A percentile compares a stretch with the other conserved stretches of the same genome.
Conservation (phyloP, 1,140 invertebrate species). For the Ladona fulva region DNA sequence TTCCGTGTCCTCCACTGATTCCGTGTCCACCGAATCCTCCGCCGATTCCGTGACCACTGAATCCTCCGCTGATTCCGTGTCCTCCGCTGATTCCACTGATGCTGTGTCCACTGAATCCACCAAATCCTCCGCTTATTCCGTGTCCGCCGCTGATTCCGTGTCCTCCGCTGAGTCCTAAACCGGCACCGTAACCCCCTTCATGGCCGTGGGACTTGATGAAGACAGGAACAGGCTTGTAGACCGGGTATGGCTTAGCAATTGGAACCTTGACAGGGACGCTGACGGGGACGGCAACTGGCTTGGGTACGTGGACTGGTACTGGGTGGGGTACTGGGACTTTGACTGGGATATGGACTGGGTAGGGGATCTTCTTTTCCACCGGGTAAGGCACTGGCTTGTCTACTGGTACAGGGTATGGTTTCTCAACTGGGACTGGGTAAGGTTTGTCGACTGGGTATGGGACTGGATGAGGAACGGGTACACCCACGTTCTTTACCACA, state of each 20-base stretch:
- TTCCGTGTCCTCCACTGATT: too few relatives aligned
- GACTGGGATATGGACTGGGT: constrained; percentile 16
- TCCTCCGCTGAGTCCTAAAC: too few relatives aligned
- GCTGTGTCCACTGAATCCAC: too few relatives aligned
- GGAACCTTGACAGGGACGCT: constrained; percentile 71
- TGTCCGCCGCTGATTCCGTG: too few relatives aligned
- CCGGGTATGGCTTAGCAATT: constrained; percentile 67
- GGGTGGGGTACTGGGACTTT: constrained; percentile 11
- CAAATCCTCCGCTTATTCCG: too few relatives aligned
- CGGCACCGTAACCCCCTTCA: too few relatives aligned
- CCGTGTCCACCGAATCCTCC: too few relatives aligned
- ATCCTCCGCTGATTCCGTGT: too few relatives aligned
- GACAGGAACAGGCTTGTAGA: constrained; percentile 28
- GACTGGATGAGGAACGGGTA: constrained; percentile 13
- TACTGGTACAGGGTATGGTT: constrained; percentile 48
- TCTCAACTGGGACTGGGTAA: constrained; percentile 43
- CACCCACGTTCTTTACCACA: constrained; percentile 13
- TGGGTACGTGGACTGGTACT: constrained; percentile 5
- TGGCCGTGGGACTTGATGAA: not conserved
- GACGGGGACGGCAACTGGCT: constrained; percentile 48
- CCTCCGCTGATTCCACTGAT: too few relatives aligned
- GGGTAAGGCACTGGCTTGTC: constrained; percentile 56
- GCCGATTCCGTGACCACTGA: too few relatives aligned
- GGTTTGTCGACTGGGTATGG: constrained; percentile 38
- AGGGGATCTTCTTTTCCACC: constrained; percentile 63